Conservation (phyloP, 2,888 invertebrate species). For the Campaea margaritaria region DNA sequence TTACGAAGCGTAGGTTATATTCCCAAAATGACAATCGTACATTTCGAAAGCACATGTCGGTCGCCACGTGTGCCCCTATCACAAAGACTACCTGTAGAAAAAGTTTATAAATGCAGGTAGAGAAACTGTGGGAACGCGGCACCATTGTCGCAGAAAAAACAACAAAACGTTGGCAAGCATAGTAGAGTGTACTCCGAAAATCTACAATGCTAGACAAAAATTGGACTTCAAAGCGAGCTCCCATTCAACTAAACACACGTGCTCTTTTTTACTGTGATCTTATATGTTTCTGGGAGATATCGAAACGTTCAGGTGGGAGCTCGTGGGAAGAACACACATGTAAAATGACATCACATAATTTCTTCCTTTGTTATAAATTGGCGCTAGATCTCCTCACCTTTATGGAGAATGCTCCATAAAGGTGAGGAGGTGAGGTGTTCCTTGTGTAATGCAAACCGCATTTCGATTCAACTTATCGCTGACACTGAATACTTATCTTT, state of each 20-base stretch:
- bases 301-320: not conserved
- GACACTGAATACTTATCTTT: no score
- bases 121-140: conserved; percentile 40
- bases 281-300: conserved; percentile 11
- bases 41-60: conserved; percentile 3
- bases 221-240: no score
- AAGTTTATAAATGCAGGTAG: conserved; percentile 36
- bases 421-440: no score
- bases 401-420: no score
- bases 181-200: no score
- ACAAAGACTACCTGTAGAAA: conserved; percentile 22
- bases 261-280: conserved; percentile 31
- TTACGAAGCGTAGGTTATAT: not conserved
- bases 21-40: conserved; percentile 9
- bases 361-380: no score
- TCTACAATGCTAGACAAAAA: not conserved
- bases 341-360: no score
- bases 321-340: conserved; percentile 23
- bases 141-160: conserved; percentile 26
- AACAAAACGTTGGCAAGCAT: conserved; percentile 7
- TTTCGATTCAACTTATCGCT: no score
- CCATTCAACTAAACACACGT: conserved; percentile 29
- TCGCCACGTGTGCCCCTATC: conserved; percentile 27
- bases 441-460: no score
- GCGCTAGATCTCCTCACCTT: no score